Base-by-base conservation (phyloP, 2,113 vertebrate genomes). In the Addax nasomaculatus region DNA sequence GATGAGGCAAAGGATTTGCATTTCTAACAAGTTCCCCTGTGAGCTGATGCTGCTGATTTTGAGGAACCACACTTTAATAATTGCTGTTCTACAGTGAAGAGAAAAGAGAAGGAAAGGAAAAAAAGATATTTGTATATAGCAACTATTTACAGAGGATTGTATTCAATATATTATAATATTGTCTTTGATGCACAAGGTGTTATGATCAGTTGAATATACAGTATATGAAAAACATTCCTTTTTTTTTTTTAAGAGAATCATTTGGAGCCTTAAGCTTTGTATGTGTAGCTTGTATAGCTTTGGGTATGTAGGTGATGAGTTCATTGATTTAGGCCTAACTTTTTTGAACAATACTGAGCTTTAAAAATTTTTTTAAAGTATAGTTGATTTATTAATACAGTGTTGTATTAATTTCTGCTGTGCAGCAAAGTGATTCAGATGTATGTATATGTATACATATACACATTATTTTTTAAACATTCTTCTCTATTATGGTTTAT, bases 1-100 rank as follows among this genome's bases (percentile, higher is more conserved):
- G 13, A 73, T 95, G 17, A 43, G 30, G 15, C 45, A 64, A 43
- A 95, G 30, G 58, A 45, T 90, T 95, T 91, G 29, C n/a, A 27
- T 80, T 96, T 96, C n/a, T 93, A 49, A 90, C 23, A 87, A 51
- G 57, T 93, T 97, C 16, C 60, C 33, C 51, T 70, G 15, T 87
- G 55, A 85, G 57, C 33, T 92, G 47, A 51, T 95, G 21, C 55
- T 94, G 21, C n/a, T 92, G 14, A 8, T 78, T 23, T 89, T 87
- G 91, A 33, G 43, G 85, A 33, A 81, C 17, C 33, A 60, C 70
- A 85, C 5, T 58, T 93, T 84, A 51, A 53, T 85, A 90, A 51
- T 67, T 10, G 16, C 29, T 96, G 27, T 17, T 79, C 14, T 96
- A 23, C 33, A 62, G 57, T 60, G 79, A 81, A 21, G 17, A 47